These are phyloP conservation scores for Hemicordylus capensis DNA, from an alignment of 2,113 vertebrate species.

Conservation along the genomic window DNA sequence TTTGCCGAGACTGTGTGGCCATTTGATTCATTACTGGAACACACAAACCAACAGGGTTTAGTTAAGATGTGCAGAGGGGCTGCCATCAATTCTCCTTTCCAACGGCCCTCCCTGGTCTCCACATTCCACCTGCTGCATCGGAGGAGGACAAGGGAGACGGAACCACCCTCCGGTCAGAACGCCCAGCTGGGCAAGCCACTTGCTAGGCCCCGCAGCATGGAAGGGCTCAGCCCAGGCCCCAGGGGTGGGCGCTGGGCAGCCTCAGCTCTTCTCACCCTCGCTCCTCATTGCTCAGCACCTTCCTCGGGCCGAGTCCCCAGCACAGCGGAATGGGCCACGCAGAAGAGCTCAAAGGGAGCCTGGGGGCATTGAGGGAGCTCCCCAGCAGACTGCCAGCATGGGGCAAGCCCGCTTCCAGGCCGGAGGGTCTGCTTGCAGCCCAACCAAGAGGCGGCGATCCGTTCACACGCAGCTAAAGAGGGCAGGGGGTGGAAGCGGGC, in stretches of 20 bases:
- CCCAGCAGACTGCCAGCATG: not conserved
- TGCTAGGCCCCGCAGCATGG: not conserved
- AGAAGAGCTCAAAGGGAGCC: too few species aligned
- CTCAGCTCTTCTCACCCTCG: not conserved
- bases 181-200: not conserved
- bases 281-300: not conserved
- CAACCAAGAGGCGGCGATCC: not conserved
- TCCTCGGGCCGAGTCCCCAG: too few species aligned
- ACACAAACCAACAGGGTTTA: conserved; percentile 94
- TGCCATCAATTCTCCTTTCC: conserved; percentile 79
- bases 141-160: conserved; percentile 26
- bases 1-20: conserved; percentile 94
- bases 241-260: not conserved
- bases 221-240: not conserved
- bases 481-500: not conserved
- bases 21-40: conserved; percentile 99
- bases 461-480: not conserved
- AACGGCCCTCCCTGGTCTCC: conserved; percentile 35
- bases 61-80: conserved; percentile 86
- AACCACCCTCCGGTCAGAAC: conserved; percentile 26
- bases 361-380: not conserved
- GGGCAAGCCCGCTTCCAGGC: not conserved
- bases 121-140: conserved; percentile 44
- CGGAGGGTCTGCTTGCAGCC: not conserved
- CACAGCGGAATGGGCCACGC: not conserved